Evolutionary conservation across 1,140 invertebrate species (phyloP).

Genomic region (Platyscapa corneri): DNA sequence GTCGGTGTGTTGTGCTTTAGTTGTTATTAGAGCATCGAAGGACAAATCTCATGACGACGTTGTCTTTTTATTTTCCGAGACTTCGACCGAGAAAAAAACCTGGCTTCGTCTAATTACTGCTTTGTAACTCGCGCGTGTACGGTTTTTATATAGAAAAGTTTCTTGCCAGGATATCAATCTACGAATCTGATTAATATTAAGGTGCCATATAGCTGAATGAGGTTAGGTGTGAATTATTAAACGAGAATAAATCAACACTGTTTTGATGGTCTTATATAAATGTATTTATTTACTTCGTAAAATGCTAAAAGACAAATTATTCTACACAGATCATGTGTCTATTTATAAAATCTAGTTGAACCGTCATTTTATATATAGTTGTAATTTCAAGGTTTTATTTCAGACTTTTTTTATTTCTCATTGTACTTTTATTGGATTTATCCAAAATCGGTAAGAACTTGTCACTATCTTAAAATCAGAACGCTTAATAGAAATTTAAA

Average conservation of each 20-base stretch:
- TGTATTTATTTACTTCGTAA: too few relatives aligned
- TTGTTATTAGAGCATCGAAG: conserved; percentile 4
- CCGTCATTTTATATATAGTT: too few relatives aligned
- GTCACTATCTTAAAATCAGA: not conserved
- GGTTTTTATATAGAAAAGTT: not conserved
- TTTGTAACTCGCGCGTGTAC: conserved; percentile 8
- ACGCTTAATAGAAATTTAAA: not conserved
- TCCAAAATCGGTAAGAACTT: too few relatives aligned
- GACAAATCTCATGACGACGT: conserved; percentile 54
- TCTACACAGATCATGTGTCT: not conserved
- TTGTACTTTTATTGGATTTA: too few relatives aligned
- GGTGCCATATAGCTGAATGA: not conserved
- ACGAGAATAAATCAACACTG: not conserved
- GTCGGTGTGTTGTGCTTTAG: not conserved
- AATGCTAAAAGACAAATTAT: not conserved
- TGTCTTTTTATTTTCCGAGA: conserved; percentile 48
- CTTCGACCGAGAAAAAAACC: not conserved
- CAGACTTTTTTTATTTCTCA: too few relatives aligned
- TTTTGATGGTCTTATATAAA: not conserved
- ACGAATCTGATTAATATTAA: not conserved
- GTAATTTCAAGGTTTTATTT: too few relatives aligned
- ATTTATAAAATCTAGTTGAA: not conserved
- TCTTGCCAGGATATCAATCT: conserved; percentile 15
- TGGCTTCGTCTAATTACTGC: not conserved
- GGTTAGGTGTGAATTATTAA: conserved; percentile 30